Conservation (phyloP, 1,140 invertebrate species). For the Drosophila mauritiana region DNA sequence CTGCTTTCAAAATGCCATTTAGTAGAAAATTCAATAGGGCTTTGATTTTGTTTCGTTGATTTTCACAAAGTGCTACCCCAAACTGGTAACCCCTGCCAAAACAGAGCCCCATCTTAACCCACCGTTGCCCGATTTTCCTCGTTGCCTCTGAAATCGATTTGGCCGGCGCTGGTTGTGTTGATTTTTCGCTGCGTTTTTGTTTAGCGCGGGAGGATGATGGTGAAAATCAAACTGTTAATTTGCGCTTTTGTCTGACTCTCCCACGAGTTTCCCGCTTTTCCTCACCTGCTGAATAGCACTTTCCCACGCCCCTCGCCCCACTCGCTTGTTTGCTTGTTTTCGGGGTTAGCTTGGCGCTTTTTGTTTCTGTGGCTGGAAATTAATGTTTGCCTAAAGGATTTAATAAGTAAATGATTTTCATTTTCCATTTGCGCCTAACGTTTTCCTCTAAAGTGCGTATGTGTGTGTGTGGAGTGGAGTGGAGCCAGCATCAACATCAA, state of each 20-base stretch:
- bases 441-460: slow-evolving; percentile 5
- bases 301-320: slow-evolving; percentile 43
- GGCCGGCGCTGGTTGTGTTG: slow-evolving; percentile 66
- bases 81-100: slow-evolving; percentile 29
- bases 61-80: slow-evolving; percentile 73
- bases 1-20: slow-evolving; percentile 79
- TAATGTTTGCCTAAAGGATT: slow-evolving; percentile 79
- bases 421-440: slow-evolving; percentile 42
- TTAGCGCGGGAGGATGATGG: slow-evolving; percentile 41
- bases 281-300: slow-evolving; percentile 61
- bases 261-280: slow-evolving; percentile 24
- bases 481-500: slow-evolving; percentile 39
- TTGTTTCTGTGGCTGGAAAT: slow-evolving; percentile 74
- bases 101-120: slow-evolving; percentile 13
- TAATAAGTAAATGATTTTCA: slow-evolving; percentile 81
- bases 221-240: slow-evolving; percentile 81
- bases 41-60: slow-evolving; percentile 82
- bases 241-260: slow-evolving; percentile 75
- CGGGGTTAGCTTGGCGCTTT: slow-evolving; percentile 61
- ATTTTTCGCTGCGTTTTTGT: slow-evolving; percentile 80
- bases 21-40: slow-evolving; percentile 80
- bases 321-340: slow-evolving; percentile 61
- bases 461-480: slow-evolving; percentile 15
- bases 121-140: slow-evolving; percentile 6
- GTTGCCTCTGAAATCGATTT: slow-evolving; percentile 68